These are phyloP conservation scores for Auanema sp. DNA, from an alignment of 2,888 invertebrate genomes.

Conservation along the genomic window DNA sequence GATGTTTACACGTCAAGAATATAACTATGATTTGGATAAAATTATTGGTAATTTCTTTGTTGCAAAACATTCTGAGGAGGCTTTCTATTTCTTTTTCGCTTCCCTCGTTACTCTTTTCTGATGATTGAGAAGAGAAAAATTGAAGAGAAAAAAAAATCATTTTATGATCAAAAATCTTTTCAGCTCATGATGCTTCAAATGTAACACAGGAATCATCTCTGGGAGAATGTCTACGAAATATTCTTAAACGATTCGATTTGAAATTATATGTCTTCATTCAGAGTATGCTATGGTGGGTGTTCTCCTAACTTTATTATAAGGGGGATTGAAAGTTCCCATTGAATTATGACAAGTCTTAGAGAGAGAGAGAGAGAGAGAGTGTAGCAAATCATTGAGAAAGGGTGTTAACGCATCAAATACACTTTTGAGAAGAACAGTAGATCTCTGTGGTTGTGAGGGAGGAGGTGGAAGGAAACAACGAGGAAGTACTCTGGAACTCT, in stretches of 20 bases:
- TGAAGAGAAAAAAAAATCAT: not conserved
- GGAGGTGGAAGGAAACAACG: too few relatives aligned
- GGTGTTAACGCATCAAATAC: too few relatives aligned
- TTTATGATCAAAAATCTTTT: not conserved
- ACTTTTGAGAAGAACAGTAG: too few relatives aligned
- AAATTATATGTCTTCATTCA: not conserved
- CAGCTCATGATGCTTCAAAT: not conserved
- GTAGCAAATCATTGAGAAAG: too few relatives aligned
- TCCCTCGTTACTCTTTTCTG: not conserved
- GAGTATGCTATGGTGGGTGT: not conserved
- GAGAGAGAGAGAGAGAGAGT: too few relatives aligned
- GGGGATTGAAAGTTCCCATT: too few relatives aligned
- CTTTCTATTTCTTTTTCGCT: not conserved
- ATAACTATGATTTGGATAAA: constrained; percentile 30
- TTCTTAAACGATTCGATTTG: not conserved
- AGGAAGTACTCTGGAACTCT: too few relatives aligned
- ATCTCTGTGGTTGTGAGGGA: too few relatives aligned
- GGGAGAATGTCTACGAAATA: not conserved
- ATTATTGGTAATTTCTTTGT: constrained; percentile 23
- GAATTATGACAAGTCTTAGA: too few relatives aligned
- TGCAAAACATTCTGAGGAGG: not conserved
- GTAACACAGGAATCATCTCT: not conserved
- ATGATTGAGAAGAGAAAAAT: not conserved
- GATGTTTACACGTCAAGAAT: constrained; percentile 22
- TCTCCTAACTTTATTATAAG: too few relatives aligned